phyloP scores from a whole-genome alignment of 2,797 vertebrate species.

The Psittacula echo region DNA sequence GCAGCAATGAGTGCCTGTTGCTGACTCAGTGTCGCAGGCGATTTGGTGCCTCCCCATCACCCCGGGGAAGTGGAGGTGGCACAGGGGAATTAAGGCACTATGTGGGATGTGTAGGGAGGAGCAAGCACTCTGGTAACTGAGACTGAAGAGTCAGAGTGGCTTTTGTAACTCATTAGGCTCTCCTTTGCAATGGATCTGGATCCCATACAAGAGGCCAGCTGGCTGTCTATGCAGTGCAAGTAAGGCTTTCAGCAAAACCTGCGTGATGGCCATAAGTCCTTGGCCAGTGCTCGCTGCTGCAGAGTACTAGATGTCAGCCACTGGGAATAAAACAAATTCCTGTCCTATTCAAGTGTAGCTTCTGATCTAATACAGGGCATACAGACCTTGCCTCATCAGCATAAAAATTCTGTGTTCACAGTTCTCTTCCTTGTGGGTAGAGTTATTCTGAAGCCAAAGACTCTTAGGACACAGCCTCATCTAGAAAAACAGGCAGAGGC shows the following conservation, averaged over 20 bases:
- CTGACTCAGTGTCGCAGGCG: not conserved
- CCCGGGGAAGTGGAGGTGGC: not conserved
- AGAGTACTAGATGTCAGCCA: not conserved
- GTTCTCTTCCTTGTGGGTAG: not conserved
- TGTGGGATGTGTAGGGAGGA: not conserved
- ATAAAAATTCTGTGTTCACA: accelerated
- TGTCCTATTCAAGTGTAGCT: not conserved
- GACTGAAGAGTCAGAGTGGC: not conserved
- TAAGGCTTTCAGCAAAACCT: not conserved
- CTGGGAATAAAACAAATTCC: not conserved
- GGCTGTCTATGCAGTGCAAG: not conserved
- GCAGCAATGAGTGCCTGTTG: not conserved
- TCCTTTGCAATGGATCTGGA: not conserved
- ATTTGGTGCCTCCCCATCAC: not conserved
- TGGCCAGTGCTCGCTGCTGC: not conserved
- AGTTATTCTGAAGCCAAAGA: not conserved
- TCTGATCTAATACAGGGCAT: not conserved
- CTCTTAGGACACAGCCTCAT: not conserved
- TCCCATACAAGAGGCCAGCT: not conserved
- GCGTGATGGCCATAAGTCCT: accelerated
- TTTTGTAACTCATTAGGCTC: not conserved
- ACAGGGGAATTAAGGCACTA: not conserved
- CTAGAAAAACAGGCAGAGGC: not conserved
- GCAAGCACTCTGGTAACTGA: not conserved
- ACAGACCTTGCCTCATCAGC: not conserved